Conservation (phyloP, 2,113 vertebrate species). For the Dicerorhinus sumatrensis region DNA sequence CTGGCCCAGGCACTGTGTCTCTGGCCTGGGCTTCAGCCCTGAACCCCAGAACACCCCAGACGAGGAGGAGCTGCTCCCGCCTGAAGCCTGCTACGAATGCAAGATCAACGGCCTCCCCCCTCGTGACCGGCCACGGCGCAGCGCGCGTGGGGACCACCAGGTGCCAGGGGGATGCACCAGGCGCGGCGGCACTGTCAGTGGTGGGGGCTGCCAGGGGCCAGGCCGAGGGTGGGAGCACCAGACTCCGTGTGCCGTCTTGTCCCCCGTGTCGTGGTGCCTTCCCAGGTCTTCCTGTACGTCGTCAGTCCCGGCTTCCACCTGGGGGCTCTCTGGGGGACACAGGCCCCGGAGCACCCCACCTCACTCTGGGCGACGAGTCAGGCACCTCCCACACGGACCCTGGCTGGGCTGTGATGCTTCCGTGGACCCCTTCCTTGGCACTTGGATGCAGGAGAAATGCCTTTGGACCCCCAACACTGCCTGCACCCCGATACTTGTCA, state of each 20-base stretch:
- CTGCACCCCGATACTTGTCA: background rate
- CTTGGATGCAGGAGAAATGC: background rate
- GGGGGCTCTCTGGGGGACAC: background rate
- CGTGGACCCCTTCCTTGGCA: background rate
- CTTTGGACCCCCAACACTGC: background rate
- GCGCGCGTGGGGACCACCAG: constrained; percentile 74
- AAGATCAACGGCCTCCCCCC: constrained; percentile 94
- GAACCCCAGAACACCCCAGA: constrained; percentile 84
- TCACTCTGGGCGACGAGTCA: background rate
- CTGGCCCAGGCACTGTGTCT: constrained; percentile 92
- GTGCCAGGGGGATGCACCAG: constrained; percentile 15
- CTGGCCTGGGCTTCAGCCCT: constrained; percentile 85
- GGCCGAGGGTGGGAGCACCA: background rate
- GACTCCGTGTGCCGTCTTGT: background rate
- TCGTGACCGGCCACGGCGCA: constrained; percentile 85
- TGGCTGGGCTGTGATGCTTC: background rate
- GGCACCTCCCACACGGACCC: background rate
- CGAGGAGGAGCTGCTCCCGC: constrained; percentile 91
- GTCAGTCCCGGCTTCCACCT: too few relatives aligned
- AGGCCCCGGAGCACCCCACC: too few relatives aligned
- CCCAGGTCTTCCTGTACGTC: background rate
- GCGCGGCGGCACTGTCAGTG: background rate
- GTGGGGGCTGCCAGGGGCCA: fast-evolving
- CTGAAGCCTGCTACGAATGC: constrained; percentile 96
- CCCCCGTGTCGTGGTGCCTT: background rate